Conservation (phyloP, 2,797 vertebrate species). For the Gorsachius magnificus region DNA sequence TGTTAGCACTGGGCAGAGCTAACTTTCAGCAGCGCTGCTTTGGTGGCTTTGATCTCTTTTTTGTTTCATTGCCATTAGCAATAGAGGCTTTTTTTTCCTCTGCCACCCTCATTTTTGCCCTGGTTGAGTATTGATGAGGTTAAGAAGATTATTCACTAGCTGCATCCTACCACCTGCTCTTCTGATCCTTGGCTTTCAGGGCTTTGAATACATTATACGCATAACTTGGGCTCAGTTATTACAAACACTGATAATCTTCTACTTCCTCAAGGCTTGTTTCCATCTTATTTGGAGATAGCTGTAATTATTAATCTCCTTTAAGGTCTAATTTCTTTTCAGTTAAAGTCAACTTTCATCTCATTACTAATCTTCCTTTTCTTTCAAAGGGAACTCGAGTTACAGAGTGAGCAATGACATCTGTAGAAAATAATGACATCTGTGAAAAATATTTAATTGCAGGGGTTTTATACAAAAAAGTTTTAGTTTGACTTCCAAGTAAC, state of each 20-base stretch:
- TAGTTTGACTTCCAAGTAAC: neutral
- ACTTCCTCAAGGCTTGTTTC: conserved; percentile 40
- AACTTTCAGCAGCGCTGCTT: neutral
- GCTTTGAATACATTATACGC: neutral
- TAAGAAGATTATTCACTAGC: conserved; percentile 58
- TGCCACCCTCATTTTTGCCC: neutral
- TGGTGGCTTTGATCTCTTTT: neutral
- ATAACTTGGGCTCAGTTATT: conserved; percentile 26
- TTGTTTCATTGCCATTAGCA: neutral
- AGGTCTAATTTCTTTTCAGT: conserved; percentile 48
- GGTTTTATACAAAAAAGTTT: neutral
- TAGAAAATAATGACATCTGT: conserved; percentile 2
- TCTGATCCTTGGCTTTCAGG: neutral
- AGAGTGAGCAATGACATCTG: neutral
- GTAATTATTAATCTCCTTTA: conserved; percentile 57
- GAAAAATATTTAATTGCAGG: neutral
- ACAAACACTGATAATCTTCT: conserved; percentile 39
- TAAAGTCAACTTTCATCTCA: conserved; percentile 52
- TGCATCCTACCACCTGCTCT: conserved; percentile 48
- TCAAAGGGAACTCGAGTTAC: conserved; percentile 56
- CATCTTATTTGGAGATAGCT: conserved; percentile 54
- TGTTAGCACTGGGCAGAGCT: neutral
- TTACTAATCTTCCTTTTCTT: conserved; percentile 59
- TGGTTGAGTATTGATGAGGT: conserved; percentile 10
- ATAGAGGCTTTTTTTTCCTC: neutral